Evolutionary conservation across 2,113 vertebrate genomes (phyloP).

Genomic region (Hemiscyllium ocellatum): DNA sequence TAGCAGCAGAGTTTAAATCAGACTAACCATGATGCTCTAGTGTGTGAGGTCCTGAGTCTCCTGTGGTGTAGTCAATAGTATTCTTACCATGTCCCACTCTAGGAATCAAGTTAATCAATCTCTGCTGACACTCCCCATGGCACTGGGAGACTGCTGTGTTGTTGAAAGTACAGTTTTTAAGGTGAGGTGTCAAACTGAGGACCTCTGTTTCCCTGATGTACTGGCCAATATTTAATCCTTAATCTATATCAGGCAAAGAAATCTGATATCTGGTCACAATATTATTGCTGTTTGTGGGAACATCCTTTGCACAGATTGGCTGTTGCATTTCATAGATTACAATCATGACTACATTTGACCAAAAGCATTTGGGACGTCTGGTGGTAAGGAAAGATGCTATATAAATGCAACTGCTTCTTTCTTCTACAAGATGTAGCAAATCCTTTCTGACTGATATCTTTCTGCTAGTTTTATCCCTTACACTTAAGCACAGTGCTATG

Average conservation of each 20-base stretch:
- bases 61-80: background rate
- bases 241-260: background rate
- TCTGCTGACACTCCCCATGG: background rate
- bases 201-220: background rate
- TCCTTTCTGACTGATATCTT: background rate
- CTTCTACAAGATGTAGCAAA: background rate
- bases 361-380: background rate
- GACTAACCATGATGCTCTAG: background rate
- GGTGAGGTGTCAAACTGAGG: background rate
- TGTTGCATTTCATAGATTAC: too few species aligned
- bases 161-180: background rate
- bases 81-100: background rate
- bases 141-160: too few species aligned
- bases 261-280: background rate
- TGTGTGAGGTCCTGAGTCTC: background rate
- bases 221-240: too few species aligned
- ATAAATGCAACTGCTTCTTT: background rate
- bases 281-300: too few species aligned
- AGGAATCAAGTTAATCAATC: background rate
- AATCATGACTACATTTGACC: too few species aligned
- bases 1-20: background rate
- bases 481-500: background rate
- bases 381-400: background rate
- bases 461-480: background rate
- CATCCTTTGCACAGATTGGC: too few species aligned